These are phyloP conservation scores for Merluccius polli DNA, from an alignment of 2,797 vertebrate genomes.

Conservation along the genomic window DNA sequence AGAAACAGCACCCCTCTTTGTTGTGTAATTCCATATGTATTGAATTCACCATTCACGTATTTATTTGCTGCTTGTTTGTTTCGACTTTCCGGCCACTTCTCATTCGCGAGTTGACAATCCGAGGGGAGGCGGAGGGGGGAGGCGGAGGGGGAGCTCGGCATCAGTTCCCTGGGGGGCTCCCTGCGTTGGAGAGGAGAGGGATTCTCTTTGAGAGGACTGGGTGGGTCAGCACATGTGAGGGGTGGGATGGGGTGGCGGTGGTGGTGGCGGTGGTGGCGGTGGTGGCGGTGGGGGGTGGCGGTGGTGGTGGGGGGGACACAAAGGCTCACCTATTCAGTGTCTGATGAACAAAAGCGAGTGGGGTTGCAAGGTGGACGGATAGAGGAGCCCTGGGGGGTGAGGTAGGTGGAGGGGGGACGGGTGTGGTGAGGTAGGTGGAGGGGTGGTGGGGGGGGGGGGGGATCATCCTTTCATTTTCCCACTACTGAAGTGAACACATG, in stretches of 20 bases:
- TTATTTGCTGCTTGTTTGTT: not conserved
- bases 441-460: conserved; percentile 56
- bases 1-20: not conserved
- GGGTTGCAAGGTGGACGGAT: conserved; percentile 64
- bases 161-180: conserved; percentile 62
- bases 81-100: not conserved
- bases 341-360: conserved; percentile 70
- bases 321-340: conserved; percentile 80
- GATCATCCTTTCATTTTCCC: conserved; percentile 71
- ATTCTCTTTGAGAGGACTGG: conserved; percentile 68
- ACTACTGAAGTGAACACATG: conserved; percentile 51
- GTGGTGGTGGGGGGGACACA: conserved; percentile 63
- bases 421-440: not conserved
- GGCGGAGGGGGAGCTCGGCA: conserved; percentile 34
- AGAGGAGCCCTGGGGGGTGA: conserved; percentile 48
- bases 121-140: not conserved
- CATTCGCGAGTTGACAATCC: not conserved
- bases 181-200: conserved; percentile 58
- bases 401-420: not conserved
- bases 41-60: not conserved
- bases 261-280: not conserved
- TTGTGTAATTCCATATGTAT: not conserved
- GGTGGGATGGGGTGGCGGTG: not conserved
- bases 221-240: conserved; percentile 73
- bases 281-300: conserved; percentile 9